Base-by-base conservation (phyloP, 2,888 invertebrate species). In the Hemithea aestivaria region DNA sequence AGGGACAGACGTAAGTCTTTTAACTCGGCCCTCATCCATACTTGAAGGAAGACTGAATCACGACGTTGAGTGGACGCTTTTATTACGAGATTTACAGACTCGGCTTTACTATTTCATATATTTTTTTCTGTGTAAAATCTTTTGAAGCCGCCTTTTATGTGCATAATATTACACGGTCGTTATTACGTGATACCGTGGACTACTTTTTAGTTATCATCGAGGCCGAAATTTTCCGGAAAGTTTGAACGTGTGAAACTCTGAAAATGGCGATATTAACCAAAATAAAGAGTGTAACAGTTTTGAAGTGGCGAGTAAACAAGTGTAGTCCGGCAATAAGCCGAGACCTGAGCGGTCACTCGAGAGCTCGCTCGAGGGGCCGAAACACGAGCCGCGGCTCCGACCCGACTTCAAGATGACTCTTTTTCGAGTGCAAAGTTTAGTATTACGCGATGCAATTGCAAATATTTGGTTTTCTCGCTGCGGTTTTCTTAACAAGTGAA, bases 301-400 rank as follows among this genome's bases (percentile, higher is more conserved):
- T 77, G 71, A 71, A 81, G 82, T 79, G 80, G 62, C 73, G 62
- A 41, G 64, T 74, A 83, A 83, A 84, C 68, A 81, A 72, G 65
- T 63, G 66, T 35, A 31, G 25, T 22, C 52, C 57, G 59, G 74
- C 75, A 82, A 80, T 80, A 82, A 78, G 62, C 63, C 63, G 52
- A 52, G 46, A 79, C 62, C 65, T 63, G 54, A 53, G 49, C 58
- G 73, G 75, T 76, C 77, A 77, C 73, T 80, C 66, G 66, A 72
- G 49, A 73, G 69, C 72, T 74, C 23, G 22, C 59, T 48, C 54
- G 61, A 62, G 66, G 72, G 67, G 62, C 65, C 63, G 62, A 72
- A 73, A 73, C 68, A 64, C 70, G 44, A 53, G 55, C 48, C 8
- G 16, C 7, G 25, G 32, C 21, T 20, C 23, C 27, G 7, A 27